phyloP scores from a whole-genome alignment of 2,113 vertebrate species.

The Poeciliopsis turrubarensis region DNA sequence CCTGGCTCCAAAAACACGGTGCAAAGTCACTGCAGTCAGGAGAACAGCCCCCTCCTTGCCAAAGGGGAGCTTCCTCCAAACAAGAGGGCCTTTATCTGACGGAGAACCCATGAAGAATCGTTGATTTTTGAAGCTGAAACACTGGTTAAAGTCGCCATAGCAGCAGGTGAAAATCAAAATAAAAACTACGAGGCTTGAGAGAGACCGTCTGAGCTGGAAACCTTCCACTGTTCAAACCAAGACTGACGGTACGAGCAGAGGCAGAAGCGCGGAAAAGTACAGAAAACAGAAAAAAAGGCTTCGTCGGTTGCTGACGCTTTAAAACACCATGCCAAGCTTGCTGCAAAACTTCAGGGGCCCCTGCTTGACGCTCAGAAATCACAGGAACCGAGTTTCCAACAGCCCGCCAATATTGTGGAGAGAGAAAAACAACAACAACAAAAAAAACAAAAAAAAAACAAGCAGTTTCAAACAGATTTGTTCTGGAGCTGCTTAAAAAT shows the following conservation, averaged over 20 bases:
- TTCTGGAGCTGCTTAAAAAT: not conserved
- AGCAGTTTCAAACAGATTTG: constrained; percentile 38
- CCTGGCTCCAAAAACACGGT: constrained; percentile 67
- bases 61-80: constrained; percentile 57
- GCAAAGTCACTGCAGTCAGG: constrained; percentile 46
- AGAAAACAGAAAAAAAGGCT: constrained; percentile 29
- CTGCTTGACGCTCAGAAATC: constrained; percentile 29
- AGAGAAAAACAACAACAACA: constrained; percentile 29
- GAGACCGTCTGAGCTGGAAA: constrained; percentile 32
- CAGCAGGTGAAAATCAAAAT: constrained; percentile 66
- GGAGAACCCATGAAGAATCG: constrained; percentile 44
- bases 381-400: constrained; percentile 17
- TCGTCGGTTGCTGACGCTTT: constrained; percentile 33
- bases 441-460: too few relatives aligned
- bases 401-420: constrained; percentile 4
- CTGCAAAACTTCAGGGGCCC: constrained; percentile 24
- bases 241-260: constrained; percentile 32
- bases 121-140: constrained; percentile 55
- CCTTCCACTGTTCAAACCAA: constrained; percentile 40
- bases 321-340: constrained; percentile 19
- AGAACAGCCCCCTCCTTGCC: constrained; percentile 34
- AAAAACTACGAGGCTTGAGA: constrained; percentile 23
- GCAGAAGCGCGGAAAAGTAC: constrained; percentile 64
- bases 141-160: constrained; percentile 58
- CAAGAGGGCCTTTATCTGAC: constrained; percentile 70